Conservation (phyloP, 2,888 invertebrate genomes). For the Netelia fuscicornis region DNA sequence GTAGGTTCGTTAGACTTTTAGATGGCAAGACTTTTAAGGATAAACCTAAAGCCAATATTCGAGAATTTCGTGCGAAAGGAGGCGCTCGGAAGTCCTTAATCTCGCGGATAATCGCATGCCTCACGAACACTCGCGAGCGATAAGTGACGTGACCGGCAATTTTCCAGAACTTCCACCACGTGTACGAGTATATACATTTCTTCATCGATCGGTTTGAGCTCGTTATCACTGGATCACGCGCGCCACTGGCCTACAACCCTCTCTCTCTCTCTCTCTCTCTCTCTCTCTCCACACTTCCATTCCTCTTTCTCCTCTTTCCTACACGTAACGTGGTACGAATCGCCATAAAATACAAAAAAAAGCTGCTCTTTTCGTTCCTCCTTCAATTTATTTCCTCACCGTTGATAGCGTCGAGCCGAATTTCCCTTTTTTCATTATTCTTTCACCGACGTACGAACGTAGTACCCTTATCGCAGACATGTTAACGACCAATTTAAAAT, state of each 20-base stretch:
- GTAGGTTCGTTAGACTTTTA: no score
- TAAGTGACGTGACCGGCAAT: conserved; percentile 38
- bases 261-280: background rate
- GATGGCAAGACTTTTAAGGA: background rate
- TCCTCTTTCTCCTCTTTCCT: background rate
- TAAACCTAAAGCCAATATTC: conserved; percentile 44
- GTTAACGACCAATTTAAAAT: conserved; percentile 74
- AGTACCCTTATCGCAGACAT: conserved; percentile 79
- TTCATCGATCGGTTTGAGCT: conserved; percentile 72
- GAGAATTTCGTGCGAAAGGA: conserved; percentile 67
- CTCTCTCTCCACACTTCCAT: background rate
- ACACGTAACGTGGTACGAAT: background rate
- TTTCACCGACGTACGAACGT: conserved; percentile 77
- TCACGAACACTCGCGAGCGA: conserved; percentile 7
- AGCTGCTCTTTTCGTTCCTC: background rate
- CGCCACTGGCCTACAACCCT: conserved; percentile 49
- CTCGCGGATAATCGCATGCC: conserved; percentile 67
- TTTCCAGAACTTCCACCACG: conserved; percentile 51
- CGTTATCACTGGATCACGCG: conserved; percentile 66
- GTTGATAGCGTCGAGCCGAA: conserved; percentile 81
- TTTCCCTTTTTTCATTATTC: conserved; percentile 76
- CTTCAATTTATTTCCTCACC: conserved; percentile 72
- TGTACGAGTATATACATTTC: conserved; percentile 46
- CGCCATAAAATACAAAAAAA: conserved; percentile 16
- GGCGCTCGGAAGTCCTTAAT: conserved; percentile 69